phyloP scores from a whole-genome alignment of 1,140 invertebrate species.

The Glossosoma conforme region DNA sequence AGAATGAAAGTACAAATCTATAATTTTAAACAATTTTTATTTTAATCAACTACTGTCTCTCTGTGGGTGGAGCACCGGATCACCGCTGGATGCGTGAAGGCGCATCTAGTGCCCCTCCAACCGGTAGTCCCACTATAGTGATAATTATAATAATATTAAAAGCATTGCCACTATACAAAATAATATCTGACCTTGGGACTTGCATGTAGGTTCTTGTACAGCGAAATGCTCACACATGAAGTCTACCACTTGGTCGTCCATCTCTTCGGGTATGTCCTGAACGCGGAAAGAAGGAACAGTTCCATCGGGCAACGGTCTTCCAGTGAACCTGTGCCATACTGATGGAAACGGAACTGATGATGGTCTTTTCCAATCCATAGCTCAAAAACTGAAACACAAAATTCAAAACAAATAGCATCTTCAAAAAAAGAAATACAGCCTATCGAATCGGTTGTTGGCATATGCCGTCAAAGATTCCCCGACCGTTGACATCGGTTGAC shows the following conservation, averaged over 20 bases:
- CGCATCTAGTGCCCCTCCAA: too few species aligned
- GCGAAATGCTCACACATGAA: constrained; percentile 17
- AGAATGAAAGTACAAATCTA: background rate
- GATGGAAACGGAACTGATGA: constrained; percentile 4
- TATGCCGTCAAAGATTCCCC: too few species aligned
- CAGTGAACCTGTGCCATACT: constrained; percentile 16
- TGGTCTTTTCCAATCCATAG: constrained; percentile 9
- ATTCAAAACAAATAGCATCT: too few species aligned
- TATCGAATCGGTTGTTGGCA: too few species aligned
- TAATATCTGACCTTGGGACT: constrained; percentile 11
- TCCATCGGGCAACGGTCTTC: constrained; percentile 10
- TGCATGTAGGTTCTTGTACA: constrained; percentile 15
- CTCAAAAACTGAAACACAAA: background rate
- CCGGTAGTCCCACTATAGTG: too few species aligned
- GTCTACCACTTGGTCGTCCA: constrained; percentile 8
- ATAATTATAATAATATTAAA: background rate
- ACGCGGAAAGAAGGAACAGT: constrained; percentile 15
- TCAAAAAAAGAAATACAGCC: too few species aligned
- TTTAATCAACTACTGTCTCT: too few species aligned
- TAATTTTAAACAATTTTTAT: background rate
- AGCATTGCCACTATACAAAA: background rate
- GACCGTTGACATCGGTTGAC: too few species aligned
- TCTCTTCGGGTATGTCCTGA: constrained; percentile 11
- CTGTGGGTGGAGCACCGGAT: too few species aligned
- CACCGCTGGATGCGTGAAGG: background rate